phyloP scores from a whole-genome alignment of 2,888 invertebrate genomes.

The Baronia brevicornis region DNA sequence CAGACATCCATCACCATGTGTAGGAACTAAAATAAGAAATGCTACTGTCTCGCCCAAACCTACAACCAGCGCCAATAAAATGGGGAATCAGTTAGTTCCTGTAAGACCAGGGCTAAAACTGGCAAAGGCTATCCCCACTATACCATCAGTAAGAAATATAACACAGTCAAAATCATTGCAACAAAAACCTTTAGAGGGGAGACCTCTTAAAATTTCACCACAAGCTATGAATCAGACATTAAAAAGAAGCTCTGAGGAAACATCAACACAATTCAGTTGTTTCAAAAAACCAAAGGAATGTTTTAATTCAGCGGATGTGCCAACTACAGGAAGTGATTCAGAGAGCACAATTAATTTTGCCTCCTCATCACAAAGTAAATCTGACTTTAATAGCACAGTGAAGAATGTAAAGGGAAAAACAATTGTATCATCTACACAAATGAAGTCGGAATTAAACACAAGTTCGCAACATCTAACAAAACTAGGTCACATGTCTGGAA shows the following conservation, averaged over 20 bases:
- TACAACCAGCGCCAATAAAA: slow-evolving; percentile 22
- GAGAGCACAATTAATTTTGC: slow-evolving; percentile 35
- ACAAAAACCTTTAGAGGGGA: slow-evolving; percentile 30
- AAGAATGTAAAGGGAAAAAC: slow-evolving; percentile 48
- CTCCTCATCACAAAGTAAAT: slow-evolving; percentile 40
- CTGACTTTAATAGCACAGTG: slow-evolving; percentile 43
- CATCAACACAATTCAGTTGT: slow-evolving; percentile 48
- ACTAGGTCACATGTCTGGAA: slow-evolving; percentile 43
- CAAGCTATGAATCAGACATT: slow-evolving; percentile 29
- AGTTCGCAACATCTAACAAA: slow-evolving; percentile 49
- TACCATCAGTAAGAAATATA: slow-evolving; percentile 29
- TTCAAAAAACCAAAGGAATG: slow-evolving; percentile 64
- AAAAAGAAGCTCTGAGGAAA: slow-evolving; percentile 42
- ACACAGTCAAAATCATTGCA: slow-evolving; percentile 26
- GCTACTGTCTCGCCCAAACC: slow-evolving; percentile 26
- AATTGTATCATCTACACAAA: slow-evolving; percentile 45
- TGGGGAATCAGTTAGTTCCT: slow-evolving; percentile 39
- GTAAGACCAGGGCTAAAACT: slow-evolving; percentile 30
- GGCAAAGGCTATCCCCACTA: slow-evolving; percentile 28
- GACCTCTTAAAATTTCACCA: slow-evolving; percentile 48
- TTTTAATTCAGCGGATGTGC: slow-evolving; percentile 40
- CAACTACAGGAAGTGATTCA: slow-evolving; percentile 24
- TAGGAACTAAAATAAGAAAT: slow-evolving; percentile 35
- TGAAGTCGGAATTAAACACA: slow-evolving; percentile 44
- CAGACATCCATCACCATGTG: slow-evolving; percentile 36